phyloP scores from a whole-genome alignment of 2,888 invertebrate genomes.

The Troilus luridus region DNA sequence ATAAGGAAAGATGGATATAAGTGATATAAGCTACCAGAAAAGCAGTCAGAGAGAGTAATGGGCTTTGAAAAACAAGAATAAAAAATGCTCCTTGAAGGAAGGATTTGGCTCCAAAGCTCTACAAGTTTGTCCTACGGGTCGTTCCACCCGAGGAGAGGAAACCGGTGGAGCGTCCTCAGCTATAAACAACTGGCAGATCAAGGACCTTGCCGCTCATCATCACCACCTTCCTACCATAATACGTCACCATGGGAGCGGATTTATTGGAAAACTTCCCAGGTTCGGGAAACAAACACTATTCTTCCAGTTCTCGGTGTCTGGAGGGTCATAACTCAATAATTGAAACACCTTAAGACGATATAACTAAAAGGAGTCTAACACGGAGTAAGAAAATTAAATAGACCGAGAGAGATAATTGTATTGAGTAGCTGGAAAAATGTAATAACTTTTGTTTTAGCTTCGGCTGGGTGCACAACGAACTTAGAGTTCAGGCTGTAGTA shows the following conservation, averaged over 20 bases:
- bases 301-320: neutral
- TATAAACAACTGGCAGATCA: slow-evolving; percentile 9
- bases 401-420: no score
- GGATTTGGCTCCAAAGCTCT: neutral
- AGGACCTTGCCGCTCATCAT: neutral
- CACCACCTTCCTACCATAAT: neutral
- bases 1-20: neutral
- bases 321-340: neutral
- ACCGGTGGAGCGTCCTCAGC: slow-evolving; percentile 1
- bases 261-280: neutral
- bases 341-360: neutral
- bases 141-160: neutral
- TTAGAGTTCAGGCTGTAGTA: no score
- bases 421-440: no score
- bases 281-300: neutral
- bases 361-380: neutral
- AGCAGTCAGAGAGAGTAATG: neutral
- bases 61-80: slow-evolving; percentile 31
- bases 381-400: neutral
- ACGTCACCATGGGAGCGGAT: neutral
- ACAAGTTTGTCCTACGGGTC: slow-evolving; percentile 24
- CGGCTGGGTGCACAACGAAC: no score
- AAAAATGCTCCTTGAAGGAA: neutral
- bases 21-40: neutral
- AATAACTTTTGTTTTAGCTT: no score